Percentiles rank a stretch among this genome's conserved stretches.
Conservation (phyloP, 2,113 vertebrate genomes). For the Rynchops niger region DNA sequence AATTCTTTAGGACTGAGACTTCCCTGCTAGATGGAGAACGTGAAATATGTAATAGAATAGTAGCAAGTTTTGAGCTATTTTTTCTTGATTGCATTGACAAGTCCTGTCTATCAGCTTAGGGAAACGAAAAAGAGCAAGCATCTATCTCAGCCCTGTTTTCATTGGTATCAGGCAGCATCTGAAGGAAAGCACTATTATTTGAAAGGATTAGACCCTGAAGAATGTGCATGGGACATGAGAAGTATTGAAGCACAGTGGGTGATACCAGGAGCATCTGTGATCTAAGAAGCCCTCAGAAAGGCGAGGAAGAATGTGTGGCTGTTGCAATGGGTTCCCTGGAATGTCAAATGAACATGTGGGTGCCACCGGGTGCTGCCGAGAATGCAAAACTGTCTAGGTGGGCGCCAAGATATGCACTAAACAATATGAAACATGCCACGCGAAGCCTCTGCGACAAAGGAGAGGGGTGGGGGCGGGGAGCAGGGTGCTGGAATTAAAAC, state of each 20-base stretch:
- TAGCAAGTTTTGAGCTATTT: background rate
- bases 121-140: slow-evolving; percentile 50
- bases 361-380: slow-evolving; percentile 50
- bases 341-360: slow-evolving; percentile 50
- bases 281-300: background rate
- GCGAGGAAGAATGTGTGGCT: slow-evolving; percentile 16
- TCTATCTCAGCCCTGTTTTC: background rate
- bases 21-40: background rate
- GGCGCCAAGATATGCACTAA: slow-evolving; percentile 31
- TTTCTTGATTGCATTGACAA: slow-evolving; percentile 26
- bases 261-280: slow-evolving; percentile 29
- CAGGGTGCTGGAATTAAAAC: background rate
- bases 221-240: slow-evolving; percentile 2
- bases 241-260: slow-evolving; percentile 14
- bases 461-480: background rate
- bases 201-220: slow-evolving; percentile 15
- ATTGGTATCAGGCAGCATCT: background rate
- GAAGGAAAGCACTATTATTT: slow-evolving; percentile 2
- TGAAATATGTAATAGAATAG: background rate
- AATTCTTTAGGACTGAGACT: background rate
- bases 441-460: background rate
- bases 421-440: background rate
- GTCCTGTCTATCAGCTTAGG: slow-evolving; percentile 15
- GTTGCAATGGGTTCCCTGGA: slow-evolving; percentile 46
- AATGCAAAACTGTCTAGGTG: slow-evolving; percentile 55